Conservation (phyloP, 2,888 invertebrate genomes). For the Heteropelma amictum region DNA sequence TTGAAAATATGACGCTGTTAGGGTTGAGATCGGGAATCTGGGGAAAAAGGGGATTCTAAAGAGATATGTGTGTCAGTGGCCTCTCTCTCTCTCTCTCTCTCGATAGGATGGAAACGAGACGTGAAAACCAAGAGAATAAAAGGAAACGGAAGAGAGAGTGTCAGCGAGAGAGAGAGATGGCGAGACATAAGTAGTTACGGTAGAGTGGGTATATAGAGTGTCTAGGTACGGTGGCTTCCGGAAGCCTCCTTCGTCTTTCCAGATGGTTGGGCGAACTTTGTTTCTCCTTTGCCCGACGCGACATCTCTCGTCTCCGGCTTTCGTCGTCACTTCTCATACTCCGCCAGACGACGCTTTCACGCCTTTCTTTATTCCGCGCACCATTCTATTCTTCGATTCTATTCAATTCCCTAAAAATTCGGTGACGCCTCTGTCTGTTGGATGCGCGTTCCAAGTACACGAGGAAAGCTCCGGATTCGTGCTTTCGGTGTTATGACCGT, state of each 20-base stretch:
- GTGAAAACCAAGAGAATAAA: constrained; percentile 22
- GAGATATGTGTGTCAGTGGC: constrained; percentile 37
- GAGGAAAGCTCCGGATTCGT: constrained; percentile 6
- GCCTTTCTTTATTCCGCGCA: constrained; percentile 22
- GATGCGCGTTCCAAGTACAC: not conserved
- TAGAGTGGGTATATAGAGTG: too few relatives aligned
- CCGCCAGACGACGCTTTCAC: constrained; percentile 35
- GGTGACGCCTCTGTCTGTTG: not conserved
- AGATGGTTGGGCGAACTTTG: constrained; percentile 47
- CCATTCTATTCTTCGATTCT: constrained; percentile 26
- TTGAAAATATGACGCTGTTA: constrained; percentile 1
- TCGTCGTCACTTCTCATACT: constrained; percentile 22
- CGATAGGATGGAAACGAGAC: too few relatives aligned
- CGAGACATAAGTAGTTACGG: constrained; percentile 29
- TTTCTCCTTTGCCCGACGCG: constrained; percentile 38
- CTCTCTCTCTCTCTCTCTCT: too few relatives aligned
- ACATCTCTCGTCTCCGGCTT: constrained; percentile 34
- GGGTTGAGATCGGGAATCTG: not conserved
- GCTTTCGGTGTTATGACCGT: not conserved
- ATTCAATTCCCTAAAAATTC: constrained; percentile 38
- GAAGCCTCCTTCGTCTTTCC: constrained; percentile 36
- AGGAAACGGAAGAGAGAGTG: not conserved
- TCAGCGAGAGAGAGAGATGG: not conserved
- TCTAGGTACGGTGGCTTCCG: constrained; percentile 27
- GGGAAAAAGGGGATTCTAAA: constrained; percentile 6